A percentile compares a stretch with the other conserved stretches of the same genome.
phyloP scores from a whole-genome alignment of 2,113 vertebrate species.

The Grallaria varia region DNA sequence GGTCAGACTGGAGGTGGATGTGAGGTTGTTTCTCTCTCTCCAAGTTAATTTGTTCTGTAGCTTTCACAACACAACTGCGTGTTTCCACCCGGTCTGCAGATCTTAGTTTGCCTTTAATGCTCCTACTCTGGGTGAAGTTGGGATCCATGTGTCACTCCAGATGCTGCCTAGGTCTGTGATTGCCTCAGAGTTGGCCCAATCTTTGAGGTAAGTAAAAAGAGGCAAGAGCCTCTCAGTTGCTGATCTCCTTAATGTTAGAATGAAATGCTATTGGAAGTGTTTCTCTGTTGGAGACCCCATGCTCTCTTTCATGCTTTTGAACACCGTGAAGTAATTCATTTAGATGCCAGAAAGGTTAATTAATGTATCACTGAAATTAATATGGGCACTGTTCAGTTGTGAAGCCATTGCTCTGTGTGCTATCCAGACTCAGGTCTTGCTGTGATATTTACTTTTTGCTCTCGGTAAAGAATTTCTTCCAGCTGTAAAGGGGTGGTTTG shows the following conservation, averaged over 20 bases:
- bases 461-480: conserved; percentile 11
- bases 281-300: not conserved
- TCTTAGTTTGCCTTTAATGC: not conserved
- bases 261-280: not conserved
- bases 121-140: not conserved
- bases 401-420: not conserved
- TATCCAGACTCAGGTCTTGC: not conserved
- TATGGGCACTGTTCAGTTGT: not conserved
- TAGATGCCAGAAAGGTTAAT: not conserved
- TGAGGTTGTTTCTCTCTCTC: not conserved
- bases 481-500: not conserved
- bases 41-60: not conserved
- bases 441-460: not conserved
- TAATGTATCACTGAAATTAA: not conserved
- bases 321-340: not conserved
- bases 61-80: rapidly evolving
- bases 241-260: not conserved
- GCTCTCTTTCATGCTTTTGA: not conserved
- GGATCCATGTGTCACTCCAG: not conserved
- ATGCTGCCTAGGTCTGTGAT: not conserved
- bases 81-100: not conserved
- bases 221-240: not conserved
- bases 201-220: not conserved
- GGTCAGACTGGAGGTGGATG: not conserved
- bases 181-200: not conserved